Evolutionary conservation across 1,140 invertebrate species (phyloP), one percentile per base, ranked within the genome.

Genomic region (Drosophila parvula): DNA sequence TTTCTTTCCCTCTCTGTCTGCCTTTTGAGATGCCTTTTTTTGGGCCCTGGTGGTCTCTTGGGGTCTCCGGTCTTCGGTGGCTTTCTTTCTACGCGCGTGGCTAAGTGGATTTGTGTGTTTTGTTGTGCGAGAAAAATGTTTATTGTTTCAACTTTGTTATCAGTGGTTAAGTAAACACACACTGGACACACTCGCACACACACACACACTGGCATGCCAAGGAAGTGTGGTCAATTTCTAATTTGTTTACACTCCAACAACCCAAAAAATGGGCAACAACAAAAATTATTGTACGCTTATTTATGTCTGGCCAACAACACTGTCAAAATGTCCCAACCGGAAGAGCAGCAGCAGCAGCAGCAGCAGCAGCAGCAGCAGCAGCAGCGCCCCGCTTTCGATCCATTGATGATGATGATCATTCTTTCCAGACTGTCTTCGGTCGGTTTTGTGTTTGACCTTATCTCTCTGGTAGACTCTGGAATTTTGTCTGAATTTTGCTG

Each of bases 61-160:
- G 44, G 45, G 59, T 65, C 59, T 38, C 62, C 18, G n/a, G 40
- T 53, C 50, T 75, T 27, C 56, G 59, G 59, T 58, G 61, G 57
- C 75, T 71, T 81, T 89, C 80, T 78, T 84, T 77, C 45, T 65
- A 76, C 73, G 88, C 81, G 69, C 64, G 82, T 77, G 84, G 70
- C 79, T 91, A 91, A 91, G 90, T 91, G 90, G 90, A 91, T 91
- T 91, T 91, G 90, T 91, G 79, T 91, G 90, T 91, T 91, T 86
- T 86, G 74, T 67, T 79, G 81, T 77, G 84, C 79, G 81, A 88
- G 90, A 91, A 90, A 91, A 91, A 91, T 91, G 90, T 91, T 91
- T 91, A 91, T 91, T 91, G 90, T 91, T 91, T 91, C 90, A 91
- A 91, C 89, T 82, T 91, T 91, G 86, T 91, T 91, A 91, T 91